phyloP scores from a whole-genome alignment of 2,888 invertebrate genomes.

The Watsonalla binaria region DNA sequence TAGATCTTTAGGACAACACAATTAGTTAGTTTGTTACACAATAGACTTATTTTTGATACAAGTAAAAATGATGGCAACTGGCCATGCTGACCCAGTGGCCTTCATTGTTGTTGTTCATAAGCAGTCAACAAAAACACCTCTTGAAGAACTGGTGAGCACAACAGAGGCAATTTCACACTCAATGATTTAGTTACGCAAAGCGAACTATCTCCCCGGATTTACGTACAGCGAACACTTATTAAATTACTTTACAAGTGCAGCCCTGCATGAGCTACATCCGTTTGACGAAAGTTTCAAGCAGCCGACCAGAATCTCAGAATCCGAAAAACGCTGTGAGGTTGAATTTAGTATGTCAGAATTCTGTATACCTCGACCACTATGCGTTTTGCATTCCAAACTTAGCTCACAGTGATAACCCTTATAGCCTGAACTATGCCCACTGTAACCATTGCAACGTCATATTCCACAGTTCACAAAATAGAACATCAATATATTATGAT shows the following conservation, averaged over 20 bases:
- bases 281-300: conserved; percentile 45
- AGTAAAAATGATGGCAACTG: not conserved
- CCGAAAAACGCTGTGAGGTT: no score
- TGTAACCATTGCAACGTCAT: not conserved
- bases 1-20: no score
- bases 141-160: not conserved
- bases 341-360: no score
- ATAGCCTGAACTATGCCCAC: not conserved
- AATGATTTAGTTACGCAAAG: conserved; percentile 33
- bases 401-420: conserved; percentile 5
- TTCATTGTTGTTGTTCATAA: not conserved
- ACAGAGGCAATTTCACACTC: conserved; percentile 28
- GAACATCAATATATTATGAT: no score
- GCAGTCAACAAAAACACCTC: not conserved
- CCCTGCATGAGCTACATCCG: conserved; percentile 50
- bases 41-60: no score
- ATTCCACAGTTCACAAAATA: no score
- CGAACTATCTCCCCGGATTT: conserved; percentile 32
- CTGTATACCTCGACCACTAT: conserved; percentile 1
- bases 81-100: not conserved
- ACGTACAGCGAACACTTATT: conserved; percentile 37
- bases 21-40: no score
- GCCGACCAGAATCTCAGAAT: conserved; percentile 9
- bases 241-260: conserved; percentile 22
- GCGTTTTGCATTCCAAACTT: conserved; percentile 26